Evolutionary conservation across 2,888 invertebrate species (phyloP).

Genomic region (Phaedon cochleariae): DNA sequence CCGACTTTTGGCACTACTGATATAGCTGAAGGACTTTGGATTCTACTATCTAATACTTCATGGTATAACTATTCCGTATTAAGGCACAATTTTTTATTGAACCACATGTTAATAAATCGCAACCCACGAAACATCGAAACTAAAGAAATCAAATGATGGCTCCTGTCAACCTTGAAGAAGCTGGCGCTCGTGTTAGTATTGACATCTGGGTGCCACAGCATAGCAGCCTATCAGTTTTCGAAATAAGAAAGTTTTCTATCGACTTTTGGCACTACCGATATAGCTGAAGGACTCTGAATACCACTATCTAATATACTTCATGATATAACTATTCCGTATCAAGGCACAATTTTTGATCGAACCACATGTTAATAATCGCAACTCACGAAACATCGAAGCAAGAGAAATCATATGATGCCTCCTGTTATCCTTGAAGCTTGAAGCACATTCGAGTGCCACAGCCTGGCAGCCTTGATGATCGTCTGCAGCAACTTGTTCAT

Average conservation of each 20-base stretch:
- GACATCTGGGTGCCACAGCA: constrained; percentile 90
- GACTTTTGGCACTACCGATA: no score
- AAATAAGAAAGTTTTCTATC: no score
- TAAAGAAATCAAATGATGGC: constrained; percentile 86
- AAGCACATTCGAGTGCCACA: constrained; percentile 91
- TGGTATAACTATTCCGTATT: no score
- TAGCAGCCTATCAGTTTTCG: no score
- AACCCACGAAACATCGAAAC: constrained; percentile 83
- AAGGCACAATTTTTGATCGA: no score
- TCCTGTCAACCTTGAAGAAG: constrained; percentile 85
- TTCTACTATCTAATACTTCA: no score
- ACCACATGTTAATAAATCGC: neutral
- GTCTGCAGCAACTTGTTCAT: constrained; percentile 81
- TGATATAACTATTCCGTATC: no score
- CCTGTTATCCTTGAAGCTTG: constrained; percentile 85
- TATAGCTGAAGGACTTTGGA: no score
- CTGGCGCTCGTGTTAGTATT: constrained; percentile 83
- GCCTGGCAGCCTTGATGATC: constrained; percentile 87
- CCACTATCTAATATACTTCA: no score
- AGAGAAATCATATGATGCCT: constrained; percentile 87
- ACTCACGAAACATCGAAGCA: constrained; percentile 83
- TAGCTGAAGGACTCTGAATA: no score
- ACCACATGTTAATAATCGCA: neutral
- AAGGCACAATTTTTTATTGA: no score
- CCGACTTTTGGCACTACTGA: no score